Base-by-base conservation (phyloP, 2,888 invertebrate genomes). In the Hanleya hanleyi region DNA sequence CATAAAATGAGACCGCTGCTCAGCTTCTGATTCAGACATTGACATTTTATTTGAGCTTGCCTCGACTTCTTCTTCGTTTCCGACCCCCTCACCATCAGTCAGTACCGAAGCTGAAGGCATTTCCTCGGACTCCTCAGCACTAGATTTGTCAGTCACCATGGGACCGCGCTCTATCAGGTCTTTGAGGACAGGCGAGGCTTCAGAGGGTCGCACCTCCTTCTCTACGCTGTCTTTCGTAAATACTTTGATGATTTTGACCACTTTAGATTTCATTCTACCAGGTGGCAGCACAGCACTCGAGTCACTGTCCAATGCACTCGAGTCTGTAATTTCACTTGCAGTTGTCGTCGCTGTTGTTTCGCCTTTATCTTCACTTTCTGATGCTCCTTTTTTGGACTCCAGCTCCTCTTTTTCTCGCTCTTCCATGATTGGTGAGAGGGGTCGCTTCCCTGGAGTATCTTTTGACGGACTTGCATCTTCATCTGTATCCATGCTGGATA, bases 381-480 rank as follows among this genome's bases (percentile, higher is more conserved):
- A 61, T 67, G n/a, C 6, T 18, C 50, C 67, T 33, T 38, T 49
- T 12, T 51, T 76, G 0, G 74, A 64, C 71, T 75, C 66, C 12
- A 35, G 35, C 15, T 68, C 51, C 22, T 64, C 69, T 15, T 57
- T 69, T 37, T 33, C 64, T 18, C 64, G 35, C 4, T 47, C 47
- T 35, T 73, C 69, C 2, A 57, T 22, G 18, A 32, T 66, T 66
- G 66, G 38, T n/a, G 66, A 66, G 7, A 38, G 38, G 26, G 37
- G 66, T 5, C 38, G 32, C 29, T 66, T 66, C 66, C 26, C 41
- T n/a, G 37, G 66, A 22, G 15, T 38, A 15, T 29, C 57, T 26
- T 57, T 57, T 4, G 26, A 22, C 74, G 73, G 77, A 5, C 76
- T 74, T 15, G 74, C 70, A n/a, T 78, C 77, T 61, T 70, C 73